Conservation (phyloP, 2,888 invertebrate genomes). For the Trypoxylon attenuatum region DNA sequence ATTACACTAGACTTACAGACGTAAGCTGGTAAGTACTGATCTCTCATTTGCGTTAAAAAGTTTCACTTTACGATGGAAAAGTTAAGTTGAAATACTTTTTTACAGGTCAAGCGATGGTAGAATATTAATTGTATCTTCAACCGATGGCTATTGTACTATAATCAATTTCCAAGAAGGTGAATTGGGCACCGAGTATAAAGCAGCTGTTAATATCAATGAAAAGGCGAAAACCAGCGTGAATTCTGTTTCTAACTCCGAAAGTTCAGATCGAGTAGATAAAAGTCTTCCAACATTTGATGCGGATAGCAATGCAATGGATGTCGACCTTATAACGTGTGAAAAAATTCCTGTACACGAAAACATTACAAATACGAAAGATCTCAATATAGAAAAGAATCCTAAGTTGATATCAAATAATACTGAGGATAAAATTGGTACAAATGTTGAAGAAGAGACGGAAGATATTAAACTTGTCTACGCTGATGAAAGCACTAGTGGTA, state of each 20-base stretch:
- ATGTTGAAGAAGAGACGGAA: constrained; percentile 73
- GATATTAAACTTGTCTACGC: constrained; percentile 79
- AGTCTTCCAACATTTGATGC: constrained; percentile 37
- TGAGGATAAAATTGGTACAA: constrained; percentile 42
- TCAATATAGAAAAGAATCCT: constrained; percentile 24
- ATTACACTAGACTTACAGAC: constrained; percentile 92
- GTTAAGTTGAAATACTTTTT: neutral
- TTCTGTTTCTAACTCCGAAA: neutral
- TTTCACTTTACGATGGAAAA: neutral
- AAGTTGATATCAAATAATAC: constrained; percentile 12
- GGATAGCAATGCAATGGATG: constrained; percentile 68
- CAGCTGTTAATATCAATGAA: neutral
- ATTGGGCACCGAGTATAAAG: constrained; percentile 79
- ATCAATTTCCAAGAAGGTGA: constrained; percentile 85
- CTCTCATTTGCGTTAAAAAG: neutral
- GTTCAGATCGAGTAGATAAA: neutral
- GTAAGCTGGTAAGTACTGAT: constrained; percentile 81
- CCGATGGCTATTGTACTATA: constrained; percentile 92
- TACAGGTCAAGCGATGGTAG: constrained; percentile 84
- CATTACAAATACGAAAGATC: constrained; percentile 10
- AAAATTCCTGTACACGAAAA: neutral
- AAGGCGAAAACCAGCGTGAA: constrained; percentile 1
- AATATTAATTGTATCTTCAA: constrained; percentile 86
- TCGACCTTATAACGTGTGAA: constrained; percentile 50
- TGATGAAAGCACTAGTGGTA: constrained; percentile 71